These are phyloP conservation scores for Spilogale gracilis DNA, from an alignment of 2,113 vertebrate species.

Conservation along the genomic window DNA sequence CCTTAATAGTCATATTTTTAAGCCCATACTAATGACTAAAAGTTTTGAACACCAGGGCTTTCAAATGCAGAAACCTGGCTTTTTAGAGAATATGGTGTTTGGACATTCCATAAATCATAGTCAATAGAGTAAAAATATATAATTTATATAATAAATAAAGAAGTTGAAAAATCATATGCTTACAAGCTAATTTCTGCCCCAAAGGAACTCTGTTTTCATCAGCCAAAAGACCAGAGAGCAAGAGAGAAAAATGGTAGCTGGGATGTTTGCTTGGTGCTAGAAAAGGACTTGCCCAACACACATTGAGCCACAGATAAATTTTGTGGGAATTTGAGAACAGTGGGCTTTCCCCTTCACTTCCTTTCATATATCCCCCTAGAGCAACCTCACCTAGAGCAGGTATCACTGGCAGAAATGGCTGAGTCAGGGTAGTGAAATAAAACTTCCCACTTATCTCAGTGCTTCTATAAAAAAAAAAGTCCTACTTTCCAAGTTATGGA, in stretches of 20 bases:
- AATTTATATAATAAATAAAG: not conserved
- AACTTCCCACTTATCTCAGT: not conserved
- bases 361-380: not conserved
- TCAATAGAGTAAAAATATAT: not conserved
- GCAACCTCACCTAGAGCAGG: not conserved
- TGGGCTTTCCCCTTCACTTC: not conserved
- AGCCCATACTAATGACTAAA: not conserved
- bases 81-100: not conserved
- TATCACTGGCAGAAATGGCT: not conserved
- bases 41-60: not conserved
- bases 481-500: not conserved
- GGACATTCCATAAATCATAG: not conserved
- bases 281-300: fast-evolving
- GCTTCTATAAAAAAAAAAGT: not conserved
- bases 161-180: not conserved
- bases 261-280: not conserved
- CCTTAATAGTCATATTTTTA: not conserved
- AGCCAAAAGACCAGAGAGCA: not conserved
- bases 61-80: not conserved
- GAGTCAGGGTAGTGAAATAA: not conserved
- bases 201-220: not conserved
- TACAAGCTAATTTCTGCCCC: not conserved
- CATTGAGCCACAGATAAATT: not conserved
- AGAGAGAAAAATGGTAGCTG: not conserved
- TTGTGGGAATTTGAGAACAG: not conserved